phyloP scores from a whole-genome alignment of 2,113 vertebrate genomes.

The Odobenus rosmarus region DNA sequence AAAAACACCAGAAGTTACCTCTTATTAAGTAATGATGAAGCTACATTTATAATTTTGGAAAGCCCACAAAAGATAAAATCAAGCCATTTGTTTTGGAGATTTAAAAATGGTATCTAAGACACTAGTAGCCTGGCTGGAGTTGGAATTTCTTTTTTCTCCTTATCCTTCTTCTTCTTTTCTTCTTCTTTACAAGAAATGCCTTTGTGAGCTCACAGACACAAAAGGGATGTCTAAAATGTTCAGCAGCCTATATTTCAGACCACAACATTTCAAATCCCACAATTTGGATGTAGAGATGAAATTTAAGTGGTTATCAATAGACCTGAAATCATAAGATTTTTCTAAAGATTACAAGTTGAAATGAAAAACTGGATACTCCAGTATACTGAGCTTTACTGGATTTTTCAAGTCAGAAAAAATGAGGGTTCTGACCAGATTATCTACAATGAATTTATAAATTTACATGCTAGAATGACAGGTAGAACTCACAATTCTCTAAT shows the following conservation, averaged over 20 bases:
- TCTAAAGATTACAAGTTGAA: neutral
- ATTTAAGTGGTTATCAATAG: neutral
- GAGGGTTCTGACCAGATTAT: neutral
- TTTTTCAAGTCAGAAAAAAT: neutral
- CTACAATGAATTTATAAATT: neutral
- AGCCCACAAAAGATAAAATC: neutral
- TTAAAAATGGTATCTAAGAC: neutral
- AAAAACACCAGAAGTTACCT: neutral
- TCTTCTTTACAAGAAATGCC: neutral
- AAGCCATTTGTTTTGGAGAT: neutral
- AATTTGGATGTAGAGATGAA: neutral
- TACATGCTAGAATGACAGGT: neutral
- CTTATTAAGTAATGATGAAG: neutral
- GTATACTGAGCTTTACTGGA: neutral
- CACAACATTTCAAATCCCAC: neutral
- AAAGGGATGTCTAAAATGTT: neutral
- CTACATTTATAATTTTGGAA: neutral
- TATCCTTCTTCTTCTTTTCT: neutral
- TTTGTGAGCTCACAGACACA: neutral
- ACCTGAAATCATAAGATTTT: neutral
- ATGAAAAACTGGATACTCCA: neutral
- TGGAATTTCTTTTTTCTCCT: neutral
- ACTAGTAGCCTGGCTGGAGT: neutral
- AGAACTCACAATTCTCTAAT: neutral
- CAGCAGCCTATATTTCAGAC: neutral